These are phyloP conservation scores for Nymphalis io DNA, from an alignment of 1,140 invertebrate species.

Conservation along the genomic window DNA sequence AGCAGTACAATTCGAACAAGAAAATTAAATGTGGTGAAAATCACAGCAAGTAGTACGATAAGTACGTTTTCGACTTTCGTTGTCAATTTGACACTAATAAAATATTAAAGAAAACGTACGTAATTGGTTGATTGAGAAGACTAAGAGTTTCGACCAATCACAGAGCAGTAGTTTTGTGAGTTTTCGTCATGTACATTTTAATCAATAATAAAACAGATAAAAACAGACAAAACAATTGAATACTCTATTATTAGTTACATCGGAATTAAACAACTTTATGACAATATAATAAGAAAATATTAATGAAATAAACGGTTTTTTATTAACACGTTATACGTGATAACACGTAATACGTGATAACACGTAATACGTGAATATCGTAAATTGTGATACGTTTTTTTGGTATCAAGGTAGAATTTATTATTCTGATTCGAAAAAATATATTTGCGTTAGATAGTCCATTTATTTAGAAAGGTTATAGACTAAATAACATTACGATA, in stretches of 20 bases:
- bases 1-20: not conserved
- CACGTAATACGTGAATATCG: too few species aligned
- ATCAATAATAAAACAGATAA: conserved; percentile 13
- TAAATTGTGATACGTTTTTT: too few species aligned
- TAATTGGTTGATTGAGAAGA: not conserved
- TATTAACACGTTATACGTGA: too few species aligned
- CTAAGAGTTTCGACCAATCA: not conserved
- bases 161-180: not conserved
- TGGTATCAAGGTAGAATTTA: too few species aligned
- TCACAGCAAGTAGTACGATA: conserved; percentile 26
- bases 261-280: not conserved
- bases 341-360: too few species aligned
- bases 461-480: too few species aligned
- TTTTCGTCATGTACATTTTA: not conserved
- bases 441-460: too few species aligned
- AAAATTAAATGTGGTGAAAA: conserved; percentile 22
- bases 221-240: not conserved
- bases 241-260: not conserved
- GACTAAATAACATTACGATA: too few species aligned
- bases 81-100: not conserved
- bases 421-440: too few species aligned
- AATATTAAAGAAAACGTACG: not conserved
- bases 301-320: too few species aligned
- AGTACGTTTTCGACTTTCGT: conserved; percentile 26
- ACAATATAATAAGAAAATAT: not conserved